A percentile compares a stretch with the other conserved stretches of the same genome.
phyloP scores from a whole-genome alignment of 2,888 invertebrate species.

The Trachelus troglodyta region DNA sequence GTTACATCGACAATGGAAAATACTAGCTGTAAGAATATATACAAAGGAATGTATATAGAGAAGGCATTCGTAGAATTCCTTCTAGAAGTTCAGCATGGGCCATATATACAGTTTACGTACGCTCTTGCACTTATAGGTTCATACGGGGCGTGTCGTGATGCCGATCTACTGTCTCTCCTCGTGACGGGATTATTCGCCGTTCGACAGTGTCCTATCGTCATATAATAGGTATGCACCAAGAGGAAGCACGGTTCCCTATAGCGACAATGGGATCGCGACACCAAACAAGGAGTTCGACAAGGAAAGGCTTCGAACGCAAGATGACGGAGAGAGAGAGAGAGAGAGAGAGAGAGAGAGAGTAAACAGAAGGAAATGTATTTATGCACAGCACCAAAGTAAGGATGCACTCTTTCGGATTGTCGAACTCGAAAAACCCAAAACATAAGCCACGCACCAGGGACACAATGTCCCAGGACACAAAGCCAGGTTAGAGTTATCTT shows the following conservation, averaged over 20 bases:
- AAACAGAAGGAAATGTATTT: not conserved
- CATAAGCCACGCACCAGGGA: conserved; percentile 18
- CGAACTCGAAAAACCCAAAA: conserved; percentile 16
- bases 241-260: not conserved
- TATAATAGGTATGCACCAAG: not conserved
- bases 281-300: not conserved
- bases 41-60: not conserved
- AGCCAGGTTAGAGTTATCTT: conserved; percentile 45
- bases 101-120: not conserved
- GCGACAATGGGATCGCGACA: not conserved
- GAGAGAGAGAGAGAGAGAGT: not conserved
- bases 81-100: not conserved
- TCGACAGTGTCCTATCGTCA: not conserved
- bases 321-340: not conserved
- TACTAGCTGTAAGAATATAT: not conserved
- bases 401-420: conserved; percentile 7
- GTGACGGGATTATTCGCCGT: not conserved
- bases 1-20: not conserved
- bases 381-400: not conserved
- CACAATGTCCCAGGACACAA: conserved; percentile 22
- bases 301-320: not conserved
- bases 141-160: not conserved
- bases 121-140: not conserved
- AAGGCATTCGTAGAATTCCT: not conserved
- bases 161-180: not conserved